Evolutionary conservation across 2,888 invertebrate species (phyloP).

Genomic region (Dicycla oo): DNA sequence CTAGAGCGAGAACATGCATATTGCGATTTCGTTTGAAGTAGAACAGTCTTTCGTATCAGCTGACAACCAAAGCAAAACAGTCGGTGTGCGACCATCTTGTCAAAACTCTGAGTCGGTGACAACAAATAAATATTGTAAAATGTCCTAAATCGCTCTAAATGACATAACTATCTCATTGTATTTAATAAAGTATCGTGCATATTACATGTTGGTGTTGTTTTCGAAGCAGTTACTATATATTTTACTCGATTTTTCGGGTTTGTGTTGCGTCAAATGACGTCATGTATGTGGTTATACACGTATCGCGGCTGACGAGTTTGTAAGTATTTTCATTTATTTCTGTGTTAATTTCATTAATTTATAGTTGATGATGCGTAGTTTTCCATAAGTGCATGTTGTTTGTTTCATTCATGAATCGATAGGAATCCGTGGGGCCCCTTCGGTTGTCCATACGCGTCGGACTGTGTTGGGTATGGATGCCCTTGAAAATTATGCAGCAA

Average conservation of each 20-base stretch:
- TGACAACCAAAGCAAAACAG: slow-evolving; percentile 91
- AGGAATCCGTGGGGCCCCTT: slow-evolving; percentile 71
- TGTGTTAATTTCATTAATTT: slow-evolving; percentile 82
- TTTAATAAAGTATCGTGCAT: slow-evolving; percentile 85
- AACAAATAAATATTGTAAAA: slow-evolving; percentile 90
- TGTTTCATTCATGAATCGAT: slow-evolving; percentile 87
- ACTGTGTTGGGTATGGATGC: slow-evolving; percentile 78
- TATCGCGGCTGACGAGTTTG: slow-evolving; percentile 89
- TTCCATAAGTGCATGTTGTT: slow-evolving; percentile 71
- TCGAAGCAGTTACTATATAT: slow-evolving; percentile 83
- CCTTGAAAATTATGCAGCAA: slow-evolving; percentile 91
- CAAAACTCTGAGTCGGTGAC: slow-evolving; percentile 89
- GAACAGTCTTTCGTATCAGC: slow-evolving; percentile 89
- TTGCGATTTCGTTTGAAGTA: slow-evolving; percentile 76
- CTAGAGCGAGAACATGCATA: slow-evolving; percentile 71
- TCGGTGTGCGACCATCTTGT: slow-evolving; percentile 91
- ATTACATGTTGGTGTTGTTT: slow-evolving; percentile 84
- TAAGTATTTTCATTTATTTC: slow-evolving; percentile 89
- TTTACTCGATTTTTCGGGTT: slow-evolving; percentile 89
- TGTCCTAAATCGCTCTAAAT: slow-evolving; percentile 87
- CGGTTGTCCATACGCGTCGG: slow-evolving; percentile 74
- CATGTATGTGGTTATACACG: slow-evolving; percentile 90
- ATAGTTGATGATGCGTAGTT: slow-evolving; percentile 72
- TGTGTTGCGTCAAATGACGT: slow-evolving; percentile 90
- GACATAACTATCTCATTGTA: slow-evolving; percentile 85